Percentiles rank a stretch among this genome's conserved stretches.
Evolutionary conservation across 2,888 invertebrate genomes (phyloP).

Genomic region (Chloroclystis v-ata): DNA sequence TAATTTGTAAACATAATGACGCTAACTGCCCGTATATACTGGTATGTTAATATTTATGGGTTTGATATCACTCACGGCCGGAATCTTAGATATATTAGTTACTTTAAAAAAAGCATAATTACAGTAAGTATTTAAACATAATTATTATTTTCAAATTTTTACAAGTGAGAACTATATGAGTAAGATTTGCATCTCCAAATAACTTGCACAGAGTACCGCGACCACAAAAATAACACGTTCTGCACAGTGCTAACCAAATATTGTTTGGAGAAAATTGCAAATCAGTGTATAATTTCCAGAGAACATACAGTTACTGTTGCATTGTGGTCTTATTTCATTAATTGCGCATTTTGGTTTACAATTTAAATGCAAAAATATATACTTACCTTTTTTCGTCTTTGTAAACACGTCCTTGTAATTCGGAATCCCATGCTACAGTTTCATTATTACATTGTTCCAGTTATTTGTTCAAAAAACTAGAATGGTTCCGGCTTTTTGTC

Average conservation of each 20-base stretch:
- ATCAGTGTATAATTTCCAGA: constrained; percentile 11
- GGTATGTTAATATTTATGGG: too few species aligned
- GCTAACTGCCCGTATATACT: too few species aligned
- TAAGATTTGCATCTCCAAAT: constrained; percentile 11
- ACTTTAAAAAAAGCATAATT: too few species aligned
- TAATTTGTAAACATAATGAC: too few species aligned
- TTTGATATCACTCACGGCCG: too few species aligned
- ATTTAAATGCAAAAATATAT: too few species aligned
- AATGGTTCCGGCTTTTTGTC: constrained; percentile 6
- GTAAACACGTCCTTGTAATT: not conserved
- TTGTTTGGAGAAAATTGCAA: constrained; percentile 10
- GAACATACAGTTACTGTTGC: not conserved
- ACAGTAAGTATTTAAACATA: not conserved
- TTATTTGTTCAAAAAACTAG: constrained; percentile 4
- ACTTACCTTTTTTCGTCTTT: too few species aligned
- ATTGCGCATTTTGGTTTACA: too few species aligned
- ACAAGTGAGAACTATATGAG: constrained; percentile 1
- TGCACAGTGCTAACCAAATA: constrained; percentile 9
- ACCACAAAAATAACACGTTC: constrained; percentile 11
- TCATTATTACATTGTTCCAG: constrained; percentile 4
- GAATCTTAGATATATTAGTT: too few species aligned
- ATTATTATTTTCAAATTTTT: constrained; percentile 1
- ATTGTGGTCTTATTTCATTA: too few species aligned
- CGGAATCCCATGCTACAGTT: constrained; percentile 3
- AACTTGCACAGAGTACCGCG: constrained; percentile 5